These are phyloP conservation scores for Zaprionus capensis DNA, from an alignment of 1,140 invertebrate species.

Conservation along the genomic window DNA sequence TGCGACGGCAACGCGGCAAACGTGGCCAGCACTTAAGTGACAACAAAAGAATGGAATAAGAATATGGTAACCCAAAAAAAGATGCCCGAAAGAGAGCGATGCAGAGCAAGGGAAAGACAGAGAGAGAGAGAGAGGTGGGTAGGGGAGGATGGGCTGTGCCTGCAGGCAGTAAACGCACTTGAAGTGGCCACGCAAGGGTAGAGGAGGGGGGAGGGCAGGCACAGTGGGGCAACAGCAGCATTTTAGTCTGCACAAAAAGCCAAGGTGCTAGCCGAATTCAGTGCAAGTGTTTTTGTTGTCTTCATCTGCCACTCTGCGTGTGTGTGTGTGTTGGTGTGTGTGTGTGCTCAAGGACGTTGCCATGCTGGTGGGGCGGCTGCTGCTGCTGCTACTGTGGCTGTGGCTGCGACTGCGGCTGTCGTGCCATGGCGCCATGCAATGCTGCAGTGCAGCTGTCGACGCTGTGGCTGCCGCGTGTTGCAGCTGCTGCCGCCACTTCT, in stretches of 20 bases:
- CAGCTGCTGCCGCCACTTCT: conserved; percentile 23
- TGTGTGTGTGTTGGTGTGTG: conserved; percentile 28
- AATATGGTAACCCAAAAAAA: conserved; percentile 52
- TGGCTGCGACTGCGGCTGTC: conserved; percentile 20
- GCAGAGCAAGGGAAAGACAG: not conserved
- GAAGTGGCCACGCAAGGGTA: conserved; percentile 18
- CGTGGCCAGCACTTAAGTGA: conserved; percentile 29
- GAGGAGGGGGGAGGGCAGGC: not conserved
- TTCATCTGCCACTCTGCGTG: not conserved
- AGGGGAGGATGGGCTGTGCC: not conserved
- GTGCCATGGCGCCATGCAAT: conserved; percentile 62
- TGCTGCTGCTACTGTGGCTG: not conserved
- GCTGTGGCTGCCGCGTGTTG: conserved; percentile 9
- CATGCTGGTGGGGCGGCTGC: conserved; percentile 1
- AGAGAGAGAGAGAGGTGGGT: conserved; percentile 8
- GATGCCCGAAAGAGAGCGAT: conserved; percentile 6
- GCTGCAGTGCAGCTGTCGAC: conserved; percentile 67
- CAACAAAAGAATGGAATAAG: conserved; percentile 38
- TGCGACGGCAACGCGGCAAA: conserved; percentile 7
- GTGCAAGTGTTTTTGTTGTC: conserved; percentile 32
- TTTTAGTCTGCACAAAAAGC: conserved; percentile 36
- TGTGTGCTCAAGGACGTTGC: conserved; percentile 70
- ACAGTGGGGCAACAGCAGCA: conserved; percentile 21
- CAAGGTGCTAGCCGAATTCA: conserved; percentile 51
- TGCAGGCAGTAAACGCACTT: conserved; percentile 52